A percentile compares a stretch with the other conserved stretches of the same genome.
phyloP scores from a whole-genome alignment of 2,113 vertebrate genomes.

The Zapus hudsonius region DNA sequence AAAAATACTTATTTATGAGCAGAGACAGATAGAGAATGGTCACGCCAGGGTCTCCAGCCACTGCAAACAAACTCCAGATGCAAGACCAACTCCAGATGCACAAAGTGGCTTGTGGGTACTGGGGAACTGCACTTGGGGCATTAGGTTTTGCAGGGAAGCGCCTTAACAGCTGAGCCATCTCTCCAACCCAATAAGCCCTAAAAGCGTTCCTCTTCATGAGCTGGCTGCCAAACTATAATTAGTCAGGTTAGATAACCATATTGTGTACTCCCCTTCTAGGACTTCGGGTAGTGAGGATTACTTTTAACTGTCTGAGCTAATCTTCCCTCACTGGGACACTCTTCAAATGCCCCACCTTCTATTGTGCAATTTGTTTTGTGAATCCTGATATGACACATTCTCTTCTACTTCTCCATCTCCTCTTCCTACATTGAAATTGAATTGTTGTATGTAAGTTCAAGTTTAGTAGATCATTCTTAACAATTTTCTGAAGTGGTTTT shows the following conservation, averaged over 20 bases:
- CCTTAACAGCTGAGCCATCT: too few relatives aligned
- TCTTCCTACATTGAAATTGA: neutral
- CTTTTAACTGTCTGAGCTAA: neutral
- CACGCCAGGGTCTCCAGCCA: too few relatives aligned
- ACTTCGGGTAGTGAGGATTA: neutral
- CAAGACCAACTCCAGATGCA: too few relatives aligned
- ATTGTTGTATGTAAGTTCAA: neutral
- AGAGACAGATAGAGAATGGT: too few relatives aligned
- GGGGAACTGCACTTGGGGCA: too few relatives aligned
- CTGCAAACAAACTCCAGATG: too few relatives aligned
- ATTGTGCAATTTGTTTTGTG: neutral
- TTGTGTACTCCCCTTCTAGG: neutral
- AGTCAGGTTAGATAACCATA: neutral
- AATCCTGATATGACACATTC: neutral
- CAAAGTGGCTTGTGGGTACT: too few relatives aligned
- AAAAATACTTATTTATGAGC: too few relatives aligned
- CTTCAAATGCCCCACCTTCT: neutral
- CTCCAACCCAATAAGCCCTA: too few relatives aligned
- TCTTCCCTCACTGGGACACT: neutral
- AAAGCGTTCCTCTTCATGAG: neutral
- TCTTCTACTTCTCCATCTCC: neutral
- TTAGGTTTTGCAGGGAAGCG: too few relatives aligned
- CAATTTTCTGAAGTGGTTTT: conserved; percentile 9
- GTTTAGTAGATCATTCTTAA: neutral
- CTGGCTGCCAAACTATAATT: neutral